A percentile compares a stretch with the other conserved stretches of the same genome.
Conservation (phyloP, 2,888 invertebrate genomes). For the Nysson spinosus region DNA sequence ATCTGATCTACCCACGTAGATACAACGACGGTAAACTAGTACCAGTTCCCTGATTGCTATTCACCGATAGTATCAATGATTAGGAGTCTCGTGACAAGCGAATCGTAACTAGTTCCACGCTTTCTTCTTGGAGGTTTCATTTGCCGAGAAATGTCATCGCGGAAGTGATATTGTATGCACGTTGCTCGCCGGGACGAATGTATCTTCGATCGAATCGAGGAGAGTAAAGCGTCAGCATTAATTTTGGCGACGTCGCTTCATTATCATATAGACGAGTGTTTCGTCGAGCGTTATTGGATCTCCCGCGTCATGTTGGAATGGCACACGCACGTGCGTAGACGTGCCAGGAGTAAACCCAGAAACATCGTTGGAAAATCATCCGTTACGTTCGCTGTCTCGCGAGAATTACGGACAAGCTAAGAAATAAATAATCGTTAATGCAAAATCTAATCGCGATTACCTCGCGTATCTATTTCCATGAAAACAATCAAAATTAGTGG, state of each 20-base stretch:
- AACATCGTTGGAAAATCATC: too few relatives aligned
- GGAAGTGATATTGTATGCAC: constrained; percentile 43
- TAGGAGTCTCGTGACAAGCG: not conserved
- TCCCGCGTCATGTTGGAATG: constrained; percentile 56
- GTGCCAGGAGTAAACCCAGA: constrained; percentile 64
- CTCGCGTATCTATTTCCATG: too few relatives aligned
- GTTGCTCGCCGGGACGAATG: constrained; percentile 43
- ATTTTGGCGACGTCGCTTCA: constrained; percentile 67
- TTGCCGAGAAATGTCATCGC: constrained; percentile 29
- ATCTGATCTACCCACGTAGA: too few relatives aligned
- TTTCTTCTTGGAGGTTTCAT: constrained; percentile 41
- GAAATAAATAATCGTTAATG: too few relatives aligned
- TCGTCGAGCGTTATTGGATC: constrained; percentile 70
- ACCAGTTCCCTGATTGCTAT: not conserved
- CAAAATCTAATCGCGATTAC: too few relatives aligned
- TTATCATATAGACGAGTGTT: constrained; percentile 75
- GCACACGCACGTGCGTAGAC: constrained; percentile 67
- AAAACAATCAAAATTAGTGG: too few relatives aligned
- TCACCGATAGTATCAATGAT: constrained; percentile 1
- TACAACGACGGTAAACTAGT: constrained; percentile 9
- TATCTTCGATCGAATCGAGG: constrained; percentile 58
- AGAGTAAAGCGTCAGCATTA: constrained; percentile 63
- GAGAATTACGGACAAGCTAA: too few relatives aligned
- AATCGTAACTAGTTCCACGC: not conserved
- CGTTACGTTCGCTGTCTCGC: too few relatives aligned